Percentiles rank a stretch among this genome's conserved stretches.
Evolutionary conservation across 1,140 invertebrate genomes (phyloP).

Genomic region (Popillia japonica): DNA sequence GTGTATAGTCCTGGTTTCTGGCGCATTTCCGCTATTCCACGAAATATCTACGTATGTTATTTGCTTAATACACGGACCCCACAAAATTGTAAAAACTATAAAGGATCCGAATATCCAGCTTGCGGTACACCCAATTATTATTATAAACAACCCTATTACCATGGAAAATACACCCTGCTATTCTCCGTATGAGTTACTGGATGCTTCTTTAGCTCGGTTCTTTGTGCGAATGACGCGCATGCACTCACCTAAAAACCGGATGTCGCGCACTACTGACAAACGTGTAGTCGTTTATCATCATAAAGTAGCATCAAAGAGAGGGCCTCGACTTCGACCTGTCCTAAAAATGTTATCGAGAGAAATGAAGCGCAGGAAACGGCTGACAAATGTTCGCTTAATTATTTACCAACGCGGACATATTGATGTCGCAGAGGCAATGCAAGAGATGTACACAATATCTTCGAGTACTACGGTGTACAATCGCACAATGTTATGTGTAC

Average conservation of each 20-base stretch:
- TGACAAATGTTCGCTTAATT: slow-evolving; percentile 58
- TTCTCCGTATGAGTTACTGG: not conserved
- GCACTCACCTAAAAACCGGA: slow-evolving; percentile 45
- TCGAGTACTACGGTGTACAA: not conserved
- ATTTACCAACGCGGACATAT: slow-evolving; percentile 56
- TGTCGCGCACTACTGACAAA: slow-evolving; percentile 54
- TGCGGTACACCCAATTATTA: not conserved
- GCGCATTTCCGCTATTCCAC: too few species aligned
- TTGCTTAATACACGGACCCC: too few species aligned
- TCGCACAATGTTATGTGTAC: not conserved
- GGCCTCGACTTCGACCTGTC: slow-evolving; percentile 46
- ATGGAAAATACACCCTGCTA: too few species aligned
- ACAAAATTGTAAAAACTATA: too few species aligned
- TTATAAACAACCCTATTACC: not conserved
- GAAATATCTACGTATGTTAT: too few species aligned
- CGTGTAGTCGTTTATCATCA: slow-evolving; percentile 53
- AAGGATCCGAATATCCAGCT: too few species aligned
- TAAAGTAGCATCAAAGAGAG: slow-evolving; percentile 54
- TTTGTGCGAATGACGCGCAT: slow-evolving; percentile 32
- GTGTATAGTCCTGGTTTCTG: not conserved
- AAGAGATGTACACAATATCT: not conserved
- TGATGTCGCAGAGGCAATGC: slow-evolving; percentile 49
- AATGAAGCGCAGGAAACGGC: slow-evolving; percentile 52
- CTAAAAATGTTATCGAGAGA: slow-evolving; percentile 54
- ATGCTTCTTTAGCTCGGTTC: slow-evolving; percentile 37